Evolutionary conservation across 2,797 vertebrate species (phyloP).

Genomic region (Gobionotothen gibberifrons): DNA sequence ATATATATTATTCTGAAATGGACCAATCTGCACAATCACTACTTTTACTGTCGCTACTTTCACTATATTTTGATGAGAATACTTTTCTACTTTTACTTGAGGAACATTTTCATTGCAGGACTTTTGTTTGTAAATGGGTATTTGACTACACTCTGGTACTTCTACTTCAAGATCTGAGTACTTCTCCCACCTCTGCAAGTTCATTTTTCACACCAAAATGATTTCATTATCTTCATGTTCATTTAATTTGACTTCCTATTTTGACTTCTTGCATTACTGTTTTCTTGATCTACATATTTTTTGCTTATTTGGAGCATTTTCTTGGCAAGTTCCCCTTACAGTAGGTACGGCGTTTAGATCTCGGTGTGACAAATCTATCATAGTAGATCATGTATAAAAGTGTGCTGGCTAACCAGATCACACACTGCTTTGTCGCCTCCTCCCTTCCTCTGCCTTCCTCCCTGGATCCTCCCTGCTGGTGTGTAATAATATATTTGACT

Average conservation of each 20-base stretch:
- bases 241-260: background rate
- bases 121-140: no score
- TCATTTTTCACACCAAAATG: background rate
- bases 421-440: conserved; percentile 18
- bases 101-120: no score
- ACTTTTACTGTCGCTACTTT: no score
- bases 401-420: conserved; percentile 17
- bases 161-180: no score
- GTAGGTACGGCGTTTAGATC: background rate
- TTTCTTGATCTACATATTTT: background rate
- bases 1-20: no score
- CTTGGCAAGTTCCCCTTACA: background rate
- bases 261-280: background rate
- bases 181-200: no score
- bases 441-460: conserved; percentile 36
- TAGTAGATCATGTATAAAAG: conserved; percentile 41
- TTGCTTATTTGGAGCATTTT: background rate
- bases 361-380: conserved; percentile 6
- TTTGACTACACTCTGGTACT: no score
- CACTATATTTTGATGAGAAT: no score
- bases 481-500: conserved; percentile 82
- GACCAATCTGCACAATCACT: no score
- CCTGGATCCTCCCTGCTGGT: conserved; percentile 47
- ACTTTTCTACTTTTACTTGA: no score
- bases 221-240: background rate